These are phyloP conservation scores for Cataglyphis hispanica DNA, from an alignment of 1,140 invertebrate genomes.

Conservation along the genomic window DNA sequence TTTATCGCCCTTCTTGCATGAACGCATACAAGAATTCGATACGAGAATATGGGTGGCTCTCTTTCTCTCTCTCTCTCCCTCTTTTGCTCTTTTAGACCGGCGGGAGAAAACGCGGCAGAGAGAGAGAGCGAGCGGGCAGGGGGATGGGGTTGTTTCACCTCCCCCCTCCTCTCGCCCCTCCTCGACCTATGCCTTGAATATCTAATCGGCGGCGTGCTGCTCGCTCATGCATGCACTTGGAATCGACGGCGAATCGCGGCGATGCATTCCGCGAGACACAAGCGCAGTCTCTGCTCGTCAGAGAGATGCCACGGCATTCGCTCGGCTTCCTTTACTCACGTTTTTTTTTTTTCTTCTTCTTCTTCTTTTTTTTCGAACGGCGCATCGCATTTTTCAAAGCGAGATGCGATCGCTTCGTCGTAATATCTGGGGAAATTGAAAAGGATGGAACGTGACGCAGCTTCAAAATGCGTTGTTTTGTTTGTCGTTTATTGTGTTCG, in stretches of 20 bases:
- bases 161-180: no score
- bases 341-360: no score
- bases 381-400: slow-evolving; percentile 56
- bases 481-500: slow-evolving; percentile 40
- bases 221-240: slow-evolving; percentile 71
- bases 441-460: slow-evolving; percentile 26
- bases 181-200: slow-evolving; percentile 78
- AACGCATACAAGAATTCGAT: slow-evolving; percentile 84
- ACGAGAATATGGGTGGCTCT: slow-evolving; percentile 80
- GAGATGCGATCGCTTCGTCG: slow-evolving; percentile 36
- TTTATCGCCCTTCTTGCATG: slow-evolving; percentile 85
- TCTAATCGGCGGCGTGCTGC: slow-evolving; percentile 77
- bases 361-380: slow-evolving; percentile 28
- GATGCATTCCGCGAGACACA: slow-evolving; percentile 51
- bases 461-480: slow-evolving; percentile 35
- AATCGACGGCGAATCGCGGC: slow-evolving; percentile 43
- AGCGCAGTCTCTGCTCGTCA: slow-evolving; percentile 17
- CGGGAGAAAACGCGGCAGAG: not conserved
- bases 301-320: slow-evolving; percentile 38
- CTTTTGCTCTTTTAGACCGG: not conserved
- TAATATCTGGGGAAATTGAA: slow-evolving; percentile 56
- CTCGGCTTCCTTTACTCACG: slow-evolving; percentile 21
- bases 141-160: slow-evolving; percentile 42
- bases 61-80: not conserved
- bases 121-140: not conserved